Base-by-base conservation (phyloP, 2,113 vertebrate genomes). In the Budorcas taxicolor region DNA sequence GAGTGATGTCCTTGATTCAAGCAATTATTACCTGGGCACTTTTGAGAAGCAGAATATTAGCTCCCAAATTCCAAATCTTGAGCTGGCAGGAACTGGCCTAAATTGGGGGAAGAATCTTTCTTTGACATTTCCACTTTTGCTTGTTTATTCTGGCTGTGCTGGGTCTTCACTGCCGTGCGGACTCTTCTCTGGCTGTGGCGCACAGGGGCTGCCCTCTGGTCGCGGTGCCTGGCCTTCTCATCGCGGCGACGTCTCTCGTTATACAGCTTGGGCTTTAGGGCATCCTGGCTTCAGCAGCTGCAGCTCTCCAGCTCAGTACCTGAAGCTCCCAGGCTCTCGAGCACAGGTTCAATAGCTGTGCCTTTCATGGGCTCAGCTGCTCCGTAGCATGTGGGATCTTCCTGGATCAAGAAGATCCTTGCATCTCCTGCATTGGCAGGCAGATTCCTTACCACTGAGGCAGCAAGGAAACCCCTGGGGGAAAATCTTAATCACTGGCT, bases 21-120 rank as follows among this genome's bases (percentile, higher is more conserved):
- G 47, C 3, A 10, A 40, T 40, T 33, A 45, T 90, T 95, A 62
- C 31, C 45, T 40, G 12, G 53, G 4, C 43, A 88, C 23, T 9
- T 90, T 95, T 97, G n/a, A 36, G 82, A 94, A 92, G 43, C 13
- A 91, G 67, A 89, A 78, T 96, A 86, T 82, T 91, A 71, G 33
- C 6, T 87, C 19, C 33, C 83, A 91, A 90, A 96, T 91, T 93
- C 64, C 78, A 90, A 64, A 67, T 82, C 43, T 67, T 83, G 58
- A 88, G 36, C 95, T 80, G 87, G 5, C 9, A 85, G 29, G 25
- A 91, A 80, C n/a, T 93, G 23, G 64, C 15, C 27, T 5, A 87
- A 67, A 55, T 90, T 87, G 45, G 13, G 16, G 6, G 50, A 93
- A 87, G 25, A 94, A 74, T 36, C 71, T 74, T 74, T 40, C 64